Evolutionary conservation across 2,113 vertebrate species (phyloP).

Genomic region (Tonatia bakeri): DNA sequence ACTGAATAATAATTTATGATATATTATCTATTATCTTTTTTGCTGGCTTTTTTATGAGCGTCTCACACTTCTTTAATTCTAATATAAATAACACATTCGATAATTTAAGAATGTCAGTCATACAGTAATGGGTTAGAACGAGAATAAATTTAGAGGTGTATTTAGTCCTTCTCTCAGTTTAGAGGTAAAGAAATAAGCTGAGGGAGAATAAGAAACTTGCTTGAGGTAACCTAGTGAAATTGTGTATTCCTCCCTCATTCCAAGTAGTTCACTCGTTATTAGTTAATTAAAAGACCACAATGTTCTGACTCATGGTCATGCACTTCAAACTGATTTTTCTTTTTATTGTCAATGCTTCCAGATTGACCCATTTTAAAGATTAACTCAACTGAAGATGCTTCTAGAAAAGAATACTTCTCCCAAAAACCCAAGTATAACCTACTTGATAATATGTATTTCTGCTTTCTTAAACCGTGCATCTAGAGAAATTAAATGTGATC

Average conservation of each 20-base stretch:
- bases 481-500: conserved; percentile 27
- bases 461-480: neutral
- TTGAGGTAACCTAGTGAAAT: neutral
- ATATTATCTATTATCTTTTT: neutral
- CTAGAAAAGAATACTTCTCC: neutral
- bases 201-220: neutral
- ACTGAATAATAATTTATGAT: neutral
- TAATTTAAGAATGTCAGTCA: neutral
- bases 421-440: neutral
- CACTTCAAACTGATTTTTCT: neutral
- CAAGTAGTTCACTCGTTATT: neutral
- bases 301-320: neutral
- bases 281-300: neutral
- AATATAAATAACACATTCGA: neutral
- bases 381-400: neutral
- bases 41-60: neutral
- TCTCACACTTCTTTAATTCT: neutral
- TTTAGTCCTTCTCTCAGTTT: neutral
- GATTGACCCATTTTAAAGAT: conserved; percentile 32
- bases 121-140: neutral
- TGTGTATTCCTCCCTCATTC: neutral
- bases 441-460: neutral
- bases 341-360: neutral
- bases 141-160: neutral
- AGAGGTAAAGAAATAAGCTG: neutral